Conservation (phyloP, 2,888 invertebrate species). For the Vanessa cardui region DNA sequence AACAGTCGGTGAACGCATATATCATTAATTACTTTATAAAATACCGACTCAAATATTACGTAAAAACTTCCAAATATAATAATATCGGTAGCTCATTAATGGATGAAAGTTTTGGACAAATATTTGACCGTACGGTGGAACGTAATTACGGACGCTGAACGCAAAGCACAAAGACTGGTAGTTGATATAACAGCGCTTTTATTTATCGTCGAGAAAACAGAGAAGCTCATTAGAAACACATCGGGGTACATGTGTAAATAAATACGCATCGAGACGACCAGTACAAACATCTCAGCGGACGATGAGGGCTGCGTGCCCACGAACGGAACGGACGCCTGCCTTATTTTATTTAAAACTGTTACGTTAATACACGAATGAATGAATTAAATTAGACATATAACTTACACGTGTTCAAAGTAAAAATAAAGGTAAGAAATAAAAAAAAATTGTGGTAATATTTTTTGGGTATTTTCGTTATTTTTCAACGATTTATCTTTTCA, state of each 20-base stretch:
- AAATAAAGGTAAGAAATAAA: too few species aligned
- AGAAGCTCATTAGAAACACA: constrained; percentile 76
- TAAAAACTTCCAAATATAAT: constrained; percentile 64
- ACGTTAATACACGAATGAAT: too few species aligned
- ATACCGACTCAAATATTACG: constrained; percentile 54
- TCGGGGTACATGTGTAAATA: constrained; percentile 76
- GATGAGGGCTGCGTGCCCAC: constrained; percentile 41
- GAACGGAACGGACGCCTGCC: constrained; percentile 36
- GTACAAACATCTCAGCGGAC: constrained; percentile 70
- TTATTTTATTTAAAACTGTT: background rate
- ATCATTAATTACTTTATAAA: constrained; percentile 20
- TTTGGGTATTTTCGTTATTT: too few species aligned
- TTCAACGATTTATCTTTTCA: too few species aligned
- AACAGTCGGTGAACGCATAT: constrained; percentile 12
- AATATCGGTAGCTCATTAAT: constrained; percentile 79
- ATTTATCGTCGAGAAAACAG: constrained; percentile 59
- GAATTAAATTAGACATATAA: too few species aligned
- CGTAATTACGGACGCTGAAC: constrained; percentile 67
- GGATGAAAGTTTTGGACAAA: constrained; percentile 77
- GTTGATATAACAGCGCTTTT: constrained; percentile 71
- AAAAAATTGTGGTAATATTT: too few species aligned
- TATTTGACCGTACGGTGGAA: constrained; percentile 74
- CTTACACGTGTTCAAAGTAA: too few species aligned
- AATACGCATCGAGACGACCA: constrained; percentile 62
- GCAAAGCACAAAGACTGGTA: constrained; percentile 74